Evolutionary conservation across 2,113 vertebrate species (phyloP).

Genomic region (Puffinus mauretanicus): DNA sequence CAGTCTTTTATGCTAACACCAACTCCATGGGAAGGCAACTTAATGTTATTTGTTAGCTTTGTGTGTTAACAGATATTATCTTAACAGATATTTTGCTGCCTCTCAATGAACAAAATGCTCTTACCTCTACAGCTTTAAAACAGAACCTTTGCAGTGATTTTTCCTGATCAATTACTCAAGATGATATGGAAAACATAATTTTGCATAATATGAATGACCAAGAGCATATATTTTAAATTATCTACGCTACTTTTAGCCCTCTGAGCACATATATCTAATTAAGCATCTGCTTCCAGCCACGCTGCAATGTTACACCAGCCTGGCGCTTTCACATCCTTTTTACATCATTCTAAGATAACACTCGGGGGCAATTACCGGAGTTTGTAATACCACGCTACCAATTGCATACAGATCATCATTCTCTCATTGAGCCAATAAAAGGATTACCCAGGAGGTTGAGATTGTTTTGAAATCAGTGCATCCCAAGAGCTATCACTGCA

Average conservation of each 20-base stretch:
- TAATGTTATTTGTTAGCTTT: background rate
- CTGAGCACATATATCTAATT: background rate
- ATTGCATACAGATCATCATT: background rate
- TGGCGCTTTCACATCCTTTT: background rate
- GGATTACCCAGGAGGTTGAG: background rate
- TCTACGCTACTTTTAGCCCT: background rate
- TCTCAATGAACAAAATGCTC: background rate
- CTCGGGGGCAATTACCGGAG: background rate
- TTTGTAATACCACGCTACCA: background rate
- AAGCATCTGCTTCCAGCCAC: background rate
- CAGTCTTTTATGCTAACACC: background rate
- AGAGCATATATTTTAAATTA: background rate
- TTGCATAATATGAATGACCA: background rate
- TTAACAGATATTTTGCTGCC: background rate
- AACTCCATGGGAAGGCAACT: background rate
- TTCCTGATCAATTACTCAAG: background rate
- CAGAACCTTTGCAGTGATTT: background rate
- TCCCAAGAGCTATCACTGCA: background rate
- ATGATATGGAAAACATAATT: background rate
- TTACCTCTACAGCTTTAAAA: background rate
- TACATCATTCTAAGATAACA: background rate
- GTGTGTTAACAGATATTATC: rapidly evolving
- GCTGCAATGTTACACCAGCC: background rate
- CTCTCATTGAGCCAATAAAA: background rate
- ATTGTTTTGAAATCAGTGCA: background rate